These are phyloP conservation scores for Tipula helvola DNA, from an alignment of 2,888 invertebrate species.

Conservation along the genomic window DNA sequence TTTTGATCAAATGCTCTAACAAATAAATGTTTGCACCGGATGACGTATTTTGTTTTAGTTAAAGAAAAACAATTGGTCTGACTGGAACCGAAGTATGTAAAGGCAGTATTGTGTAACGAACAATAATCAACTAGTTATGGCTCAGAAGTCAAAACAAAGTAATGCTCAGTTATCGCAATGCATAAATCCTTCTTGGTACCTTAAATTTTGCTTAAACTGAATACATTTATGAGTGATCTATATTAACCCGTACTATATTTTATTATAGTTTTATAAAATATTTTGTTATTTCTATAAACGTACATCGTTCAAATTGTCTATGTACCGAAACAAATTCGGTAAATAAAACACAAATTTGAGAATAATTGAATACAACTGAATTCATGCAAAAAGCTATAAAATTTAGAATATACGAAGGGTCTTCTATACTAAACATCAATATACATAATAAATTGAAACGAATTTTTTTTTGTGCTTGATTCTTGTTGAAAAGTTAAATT, in stretches of 20 bases:
- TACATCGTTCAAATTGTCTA: neutral
- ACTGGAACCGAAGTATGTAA: no score
- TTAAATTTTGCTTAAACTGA: no score
- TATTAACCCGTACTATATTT: neutral
- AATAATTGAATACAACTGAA: neutral
- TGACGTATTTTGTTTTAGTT: no score
- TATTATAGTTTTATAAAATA: neutral
- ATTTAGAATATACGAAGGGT: neutral
- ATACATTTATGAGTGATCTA: no score
- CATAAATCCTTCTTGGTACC: no score
- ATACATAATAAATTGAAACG: neutral
- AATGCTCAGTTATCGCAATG: no score
- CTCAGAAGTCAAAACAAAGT: no score
- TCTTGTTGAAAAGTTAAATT: neutral
- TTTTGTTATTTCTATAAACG: neutral
- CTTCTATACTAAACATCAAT: neutral
- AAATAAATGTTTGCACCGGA: no score
- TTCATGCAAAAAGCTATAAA: neutral
- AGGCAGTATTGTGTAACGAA: no score
- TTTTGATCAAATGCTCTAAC: no score
- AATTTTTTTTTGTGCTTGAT: neutral
- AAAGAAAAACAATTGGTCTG: no score
- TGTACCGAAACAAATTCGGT: neutral
- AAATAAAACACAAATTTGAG: neutral
- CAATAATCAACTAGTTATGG: no score